phyloP scores from a whole-genome alignment of 2,113 vertebrate genomes.

The Otus sunia region DNA sequence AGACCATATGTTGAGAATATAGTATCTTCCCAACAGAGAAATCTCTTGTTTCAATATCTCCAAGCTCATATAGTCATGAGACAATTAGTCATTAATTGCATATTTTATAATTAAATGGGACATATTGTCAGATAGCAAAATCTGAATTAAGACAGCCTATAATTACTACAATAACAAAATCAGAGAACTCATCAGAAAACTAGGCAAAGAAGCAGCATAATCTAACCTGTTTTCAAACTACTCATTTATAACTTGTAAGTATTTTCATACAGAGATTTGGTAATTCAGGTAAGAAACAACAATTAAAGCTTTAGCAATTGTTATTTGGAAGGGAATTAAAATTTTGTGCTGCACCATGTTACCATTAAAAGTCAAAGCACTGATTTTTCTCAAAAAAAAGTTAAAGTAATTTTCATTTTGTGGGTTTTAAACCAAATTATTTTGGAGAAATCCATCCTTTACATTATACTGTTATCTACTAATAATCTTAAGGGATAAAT shows the following conservation, averaged over 20 bases:
- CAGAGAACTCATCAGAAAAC: neutral
- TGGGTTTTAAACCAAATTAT: neutral
- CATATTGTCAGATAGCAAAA: neutral
- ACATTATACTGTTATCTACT: neutral
- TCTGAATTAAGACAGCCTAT: neutral
- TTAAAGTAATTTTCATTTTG: neutral
- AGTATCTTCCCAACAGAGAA: neutral
- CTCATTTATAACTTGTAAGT: neutral
- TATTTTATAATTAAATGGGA: conserved; percentile 30
- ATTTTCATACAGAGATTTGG: neutral
- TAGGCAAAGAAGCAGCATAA: neutral
- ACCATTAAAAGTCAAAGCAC: neutral
- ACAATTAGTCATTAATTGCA: neutral
- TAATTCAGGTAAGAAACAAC: neutral
- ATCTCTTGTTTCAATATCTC: neutral
- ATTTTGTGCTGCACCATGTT: neutral
- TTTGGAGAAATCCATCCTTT: neutral
- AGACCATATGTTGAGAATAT: neutral
- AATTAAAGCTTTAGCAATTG: neutral
- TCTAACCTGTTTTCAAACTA: neutral
- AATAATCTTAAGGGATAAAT: neutral
- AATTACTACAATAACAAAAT: neutral
- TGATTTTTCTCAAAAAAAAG: neutral
- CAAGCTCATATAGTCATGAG: neutral
- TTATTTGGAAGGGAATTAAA: neutral